Evolutionary conservation across 2,888 invertebrate genomes (phyloP).

Genomic region (Leptura quadrifasciata): DNA sequence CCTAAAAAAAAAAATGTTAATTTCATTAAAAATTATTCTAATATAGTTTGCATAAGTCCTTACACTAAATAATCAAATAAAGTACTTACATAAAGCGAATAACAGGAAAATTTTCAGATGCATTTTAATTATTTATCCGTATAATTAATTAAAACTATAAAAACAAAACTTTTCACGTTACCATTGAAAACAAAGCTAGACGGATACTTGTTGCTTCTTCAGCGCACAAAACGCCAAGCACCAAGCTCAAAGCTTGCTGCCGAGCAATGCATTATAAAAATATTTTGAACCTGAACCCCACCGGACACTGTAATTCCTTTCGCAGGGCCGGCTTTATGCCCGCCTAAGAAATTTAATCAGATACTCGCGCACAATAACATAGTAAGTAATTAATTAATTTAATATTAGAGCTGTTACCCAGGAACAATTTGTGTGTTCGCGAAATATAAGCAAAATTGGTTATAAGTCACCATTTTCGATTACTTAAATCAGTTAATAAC

Average conservation of each 20-base stretch:
- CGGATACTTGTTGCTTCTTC: constrained; percentile 35
- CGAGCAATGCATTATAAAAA: constrained; percentile 30
- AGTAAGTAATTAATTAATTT: too few relatives aligned
- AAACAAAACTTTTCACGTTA: constrained; percentile 14
- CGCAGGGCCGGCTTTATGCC: constrained; percentile 23
- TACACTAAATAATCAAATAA: not conserved
- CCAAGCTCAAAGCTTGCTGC: constrained; percentile 32
- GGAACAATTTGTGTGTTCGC: too few relatives aligned
- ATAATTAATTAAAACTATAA: not conserved
- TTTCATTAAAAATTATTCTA: not conserved
- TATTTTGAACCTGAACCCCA: constrained; percentile 34
- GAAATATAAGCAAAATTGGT: too few relatives aligned
- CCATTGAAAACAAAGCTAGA: constrained; percentile 33
- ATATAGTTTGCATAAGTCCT: not conserved
- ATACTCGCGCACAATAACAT: not conserved
- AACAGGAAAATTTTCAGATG: constrained; percentile 12
- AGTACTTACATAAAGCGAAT: constrained; percentile 23
- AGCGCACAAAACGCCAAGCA: constrained; percentile 1
- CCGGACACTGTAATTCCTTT: constrained; percentile 23
- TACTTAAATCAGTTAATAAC: too few relatives aligned
- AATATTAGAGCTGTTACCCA: too few relatives aligned
- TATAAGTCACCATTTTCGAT: too few relatives aligned
- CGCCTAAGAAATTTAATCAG: not conserved
- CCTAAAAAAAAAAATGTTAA: constrained; percentile 39
- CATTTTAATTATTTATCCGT: constrained; percentile 11